phyloP scores from a whole-genome alignment of 2,113 vertebrate species.

The Myotis lucifugus region DNA sequence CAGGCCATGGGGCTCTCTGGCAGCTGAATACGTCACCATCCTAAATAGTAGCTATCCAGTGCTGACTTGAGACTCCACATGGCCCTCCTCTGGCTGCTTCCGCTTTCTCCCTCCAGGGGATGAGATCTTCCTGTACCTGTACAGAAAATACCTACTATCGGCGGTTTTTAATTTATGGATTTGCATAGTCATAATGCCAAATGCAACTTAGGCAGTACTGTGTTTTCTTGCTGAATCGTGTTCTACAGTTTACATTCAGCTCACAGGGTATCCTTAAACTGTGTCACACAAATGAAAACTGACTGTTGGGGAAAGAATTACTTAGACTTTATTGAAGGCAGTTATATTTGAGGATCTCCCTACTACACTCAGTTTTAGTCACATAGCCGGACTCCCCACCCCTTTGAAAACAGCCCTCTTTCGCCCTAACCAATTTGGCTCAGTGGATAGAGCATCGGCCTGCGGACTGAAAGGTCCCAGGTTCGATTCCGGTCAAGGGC shows the following conservation, averaged over 20 bases:
- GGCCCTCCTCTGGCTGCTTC: not conserved
- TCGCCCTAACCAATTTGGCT: too few species aligned
- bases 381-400: not conserved
- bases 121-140: not conserved
- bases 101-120: not conserved
- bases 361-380: not conserved
- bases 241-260: not conserved
- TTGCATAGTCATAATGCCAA: not conserved
- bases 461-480: too few species aligned
- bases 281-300: not conserved
- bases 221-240: not conserved
- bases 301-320: not conserved
- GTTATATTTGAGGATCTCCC: not conserved
- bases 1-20: accelerated
- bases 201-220: not conserved
- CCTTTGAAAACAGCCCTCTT: not conserved
- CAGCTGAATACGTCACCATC: accelerated
- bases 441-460: too few species aligned
- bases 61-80: not conserved
- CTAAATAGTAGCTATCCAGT: not conserved
- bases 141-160: not conserved
- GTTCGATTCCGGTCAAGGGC: too few species aligned
- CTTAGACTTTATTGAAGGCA: not conserved
- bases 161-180: not conserved
- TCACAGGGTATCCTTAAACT: not conserved